These are phyloP conservation scores for Nomada hirtipes DNA, from an alignment of 2,888 invertebrate species.

Conservation along the genomic window DNA sequence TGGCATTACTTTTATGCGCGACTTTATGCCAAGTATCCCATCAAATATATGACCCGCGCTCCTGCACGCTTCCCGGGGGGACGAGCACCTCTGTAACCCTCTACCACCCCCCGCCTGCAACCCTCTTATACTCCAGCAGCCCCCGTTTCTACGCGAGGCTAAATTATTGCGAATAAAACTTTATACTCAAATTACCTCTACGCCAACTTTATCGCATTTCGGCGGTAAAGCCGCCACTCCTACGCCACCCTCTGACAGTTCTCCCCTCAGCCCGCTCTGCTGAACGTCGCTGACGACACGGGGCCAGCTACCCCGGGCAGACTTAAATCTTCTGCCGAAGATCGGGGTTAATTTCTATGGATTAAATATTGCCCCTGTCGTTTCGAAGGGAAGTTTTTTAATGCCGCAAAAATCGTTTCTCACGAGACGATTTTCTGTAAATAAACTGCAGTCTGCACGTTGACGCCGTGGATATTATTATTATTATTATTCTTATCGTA, in stretches of 20 bases:
- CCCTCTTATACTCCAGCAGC: slow-evolving; percentile 33
- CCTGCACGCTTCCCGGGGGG: slow-evolving; percentile 65
- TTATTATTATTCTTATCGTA: no score
- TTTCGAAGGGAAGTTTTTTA: neutral
- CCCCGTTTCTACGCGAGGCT: slow-evolving; percentile 68
- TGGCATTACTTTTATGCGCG: slow-evolving; percentile 84
- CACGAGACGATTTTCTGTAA: no score
- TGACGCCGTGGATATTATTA: no score
- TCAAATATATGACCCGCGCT: slow-evolving; percentile 83
- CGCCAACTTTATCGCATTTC: slow-evolving; percentile 83
- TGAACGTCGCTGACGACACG: slow-evolving; percentile 30
- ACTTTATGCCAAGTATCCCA: slow-evolving; percentile 84
- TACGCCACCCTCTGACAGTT: slow-evolving; percentile 53
- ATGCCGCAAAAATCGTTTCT: neutral
- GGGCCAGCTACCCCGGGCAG: slow-evolving; percentile 48
- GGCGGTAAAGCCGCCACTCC: slow-evolving; percentile 57
- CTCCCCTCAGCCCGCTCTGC: slow-evolving; percentile 1
- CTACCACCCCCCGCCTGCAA: slow-evolving; percentile 8
- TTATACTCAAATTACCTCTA: slow-evolving; percentile 84
- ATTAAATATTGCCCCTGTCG: slow-evolving; percentile 29
- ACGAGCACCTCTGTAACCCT: slow-evolving; percentile 53
- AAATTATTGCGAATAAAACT: slow-evolving; percentile 84
- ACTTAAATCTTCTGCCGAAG: slow-evolving; percentile 58
- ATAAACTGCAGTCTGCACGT: no score
- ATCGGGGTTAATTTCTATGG: slow-evolving; percentile 57